Evolutionary conservation across 2,113 vertebrate genomes (phyloP).

Genomic region (Oncorhynchus mykiss): DNA sequence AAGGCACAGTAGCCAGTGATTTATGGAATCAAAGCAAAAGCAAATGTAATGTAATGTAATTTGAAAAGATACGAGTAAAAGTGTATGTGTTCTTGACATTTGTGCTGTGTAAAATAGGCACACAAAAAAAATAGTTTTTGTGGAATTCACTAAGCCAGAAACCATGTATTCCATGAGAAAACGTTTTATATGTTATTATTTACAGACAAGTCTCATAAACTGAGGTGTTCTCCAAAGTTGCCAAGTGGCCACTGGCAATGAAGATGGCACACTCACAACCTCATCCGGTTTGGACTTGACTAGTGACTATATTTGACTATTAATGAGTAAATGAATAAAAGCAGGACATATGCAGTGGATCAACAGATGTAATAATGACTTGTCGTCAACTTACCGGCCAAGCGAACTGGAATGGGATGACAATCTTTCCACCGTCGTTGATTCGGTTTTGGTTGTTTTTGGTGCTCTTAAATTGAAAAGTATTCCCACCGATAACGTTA

Average conservation of each 20-base stretch:
- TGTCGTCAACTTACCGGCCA: conserved; percentile 86
- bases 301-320: no score
- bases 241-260: neutral
- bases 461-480: conserved; percentile 81
- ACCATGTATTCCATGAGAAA: no score
- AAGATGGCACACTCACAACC: neutral
- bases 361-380: neutral
- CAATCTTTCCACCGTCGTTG: conserved; percentile 78
- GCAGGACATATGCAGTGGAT: neutral
- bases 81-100: no score
- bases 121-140: no score
- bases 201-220: neutral
- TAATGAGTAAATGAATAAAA: neutral
- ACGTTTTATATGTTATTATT: neutral
- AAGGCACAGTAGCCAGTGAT: no score
- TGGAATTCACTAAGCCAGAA: no score
- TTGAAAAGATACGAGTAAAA: no score
- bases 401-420: conserved; percentile 90
- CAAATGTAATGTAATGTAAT: no score
- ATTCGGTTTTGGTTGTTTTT: conserved; percentile 71
- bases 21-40: no score
- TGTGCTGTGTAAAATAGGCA: no score
- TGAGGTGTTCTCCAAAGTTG: neutral
- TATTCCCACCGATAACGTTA: conserved; percentile 90
- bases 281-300: no score